A percentile compares a stretch with the other conserved stretches of the same genome.
Conservation (phyloP, 30 jellyfish, hydroid and myxozoan genomes). For the Hydra vulgaris region DNA sequence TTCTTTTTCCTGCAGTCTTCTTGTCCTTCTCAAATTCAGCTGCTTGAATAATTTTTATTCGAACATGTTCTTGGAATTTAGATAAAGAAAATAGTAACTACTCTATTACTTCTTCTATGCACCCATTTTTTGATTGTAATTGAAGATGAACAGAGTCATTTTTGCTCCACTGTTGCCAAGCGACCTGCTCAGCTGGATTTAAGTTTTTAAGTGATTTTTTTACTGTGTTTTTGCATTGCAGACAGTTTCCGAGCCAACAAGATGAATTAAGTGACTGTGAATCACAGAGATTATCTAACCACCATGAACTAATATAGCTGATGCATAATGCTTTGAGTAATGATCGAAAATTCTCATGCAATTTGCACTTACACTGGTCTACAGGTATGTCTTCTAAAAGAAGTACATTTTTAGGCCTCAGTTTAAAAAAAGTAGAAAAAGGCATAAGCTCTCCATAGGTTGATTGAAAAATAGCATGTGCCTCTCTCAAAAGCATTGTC, state of each 20-base stretch:
- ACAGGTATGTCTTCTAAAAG: slow-evolving; percentile 35
- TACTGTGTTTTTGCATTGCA: neutral
- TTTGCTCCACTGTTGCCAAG: slow-evolving; percentile 1
- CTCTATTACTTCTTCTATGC: slow-evolving; percentile 11
- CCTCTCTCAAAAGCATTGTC: slow-evolving; percentile 39
- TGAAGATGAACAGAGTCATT: slow-evolving; percentile 2
- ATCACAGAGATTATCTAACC: slow-evolving; percentile 20
- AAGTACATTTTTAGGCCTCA: slow-evolving; percentile 41
- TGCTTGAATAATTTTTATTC: slow-evolving; percentile 30
- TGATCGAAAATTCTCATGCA: slow-evolving; percentile 21
- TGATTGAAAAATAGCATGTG: slow-evolving; percentile 24
- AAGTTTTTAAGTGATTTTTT: neutral
- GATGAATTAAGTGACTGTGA: slow-evolving; percentile 31
- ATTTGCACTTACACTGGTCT: slow-evolving; percentile 37
- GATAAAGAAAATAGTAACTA: slow-evolving; percentile 5
- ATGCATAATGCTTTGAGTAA: slow-evolving; percentile 10
- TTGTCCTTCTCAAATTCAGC: slow-evolving; percentile 32
- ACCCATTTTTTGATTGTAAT: slow-evolving; percentile 10
- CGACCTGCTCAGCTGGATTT: too few species aligned
- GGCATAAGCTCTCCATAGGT: slow-evolving; percentile 15
- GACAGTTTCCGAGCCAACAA: slow-evolving; percentile 17
- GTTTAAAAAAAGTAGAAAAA: slow-evolving; percentile 15
- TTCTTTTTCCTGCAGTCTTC: slow-evolving; percentile 25
- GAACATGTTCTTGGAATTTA: slow-evolving; percentile 14
- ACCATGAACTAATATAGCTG: neutral